These are phyloP conservation scores for Pseudomyrmex concolor DNA, from an alignment of 1,140 invertebrate genomes.

Conservation along the genomic window DNA sequence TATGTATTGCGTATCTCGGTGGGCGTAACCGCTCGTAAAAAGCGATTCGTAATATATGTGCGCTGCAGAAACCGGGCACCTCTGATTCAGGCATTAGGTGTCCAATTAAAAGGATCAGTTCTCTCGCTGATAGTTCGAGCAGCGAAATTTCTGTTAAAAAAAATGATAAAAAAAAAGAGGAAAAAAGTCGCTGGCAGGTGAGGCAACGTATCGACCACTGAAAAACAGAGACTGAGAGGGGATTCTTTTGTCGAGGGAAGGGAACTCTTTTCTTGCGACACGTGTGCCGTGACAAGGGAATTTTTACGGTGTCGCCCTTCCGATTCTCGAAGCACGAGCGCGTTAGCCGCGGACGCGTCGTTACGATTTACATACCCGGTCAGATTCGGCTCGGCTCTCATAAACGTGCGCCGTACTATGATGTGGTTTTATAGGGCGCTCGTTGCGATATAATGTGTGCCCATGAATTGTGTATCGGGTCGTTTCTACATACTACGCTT, in stretches of 20 bases:
- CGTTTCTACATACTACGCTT: slow-evolving; percentile 5
- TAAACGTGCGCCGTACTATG: slow-evolving; percentile 57
- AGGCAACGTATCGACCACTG: slow-evolving; percentile 64
- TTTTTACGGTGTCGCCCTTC: slow-evolving; percentile 79
- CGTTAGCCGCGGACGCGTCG: slow-evolving; percentile 68
- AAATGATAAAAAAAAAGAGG: slow-evolving; percentile 19
- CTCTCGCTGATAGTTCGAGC: slow-evolving; percentile 59
- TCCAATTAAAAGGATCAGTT: slow-evolving; percentile 77
- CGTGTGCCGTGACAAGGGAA: slow-evolving; percentile 79
- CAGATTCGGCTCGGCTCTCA: slow-evolving; percentile 58
- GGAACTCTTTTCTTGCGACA: slow-evolving; percentile 68
- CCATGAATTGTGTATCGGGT: slow-evolving; percentile 28
- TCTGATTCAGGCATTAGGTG: slow-evolving; percentile 70
- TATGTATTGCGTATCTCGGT: slow-evolving; percentile 57
- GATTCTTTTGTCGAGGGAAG: background rate
- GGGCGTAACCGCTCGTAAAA: slow-evolving; percentile 75
- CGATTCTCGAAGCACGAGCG: slow-evolving; percentile 57
- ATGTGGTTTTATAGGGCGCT: slow-evolving; percentile 61
- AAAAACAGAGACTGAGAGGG: slow-evolving; percentile 62
- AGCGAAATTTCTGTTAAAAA: slow-evolving; percentile 55
- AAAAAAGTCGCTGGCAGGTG: slow-evolving; percentile 66
- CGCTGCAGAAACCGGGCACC: slow-evolving; percentile 52
- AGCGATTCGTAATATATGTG: slow-evolving; percentile 68
- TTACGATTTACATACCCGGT: slow-evolving; percentile 77
- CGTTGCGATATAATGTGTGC: slow-evolving; percentile 28